Evolutionary conservation across 2,113 vertebrate species (phyloP).

Genomic region (Manacus vitellinus): DNA sequence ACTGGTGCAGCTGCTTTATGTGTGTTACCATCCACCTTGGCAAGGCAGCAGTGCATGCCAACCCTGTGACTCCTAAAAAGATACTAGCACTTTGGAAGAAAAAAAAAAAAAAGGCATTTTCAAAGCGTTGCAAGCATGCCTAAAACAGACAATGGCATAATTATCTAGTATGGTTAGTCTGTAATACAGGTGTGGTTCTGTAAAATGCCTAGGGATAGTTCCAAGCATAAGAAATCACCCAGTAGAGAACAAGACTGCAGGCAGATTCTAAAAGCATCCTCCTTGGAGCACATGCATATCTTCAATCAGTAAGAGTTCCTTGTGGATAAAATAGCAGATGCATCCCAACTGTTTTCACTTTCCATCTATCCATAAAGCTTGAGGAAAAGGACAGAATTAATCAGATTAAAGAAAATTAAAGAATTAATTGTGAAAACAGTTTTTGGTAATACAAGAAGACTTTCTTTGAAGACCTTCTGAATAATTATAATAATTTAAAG

Average conservation of each 20-base stretch:
- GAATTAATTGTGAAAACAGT: neutral
- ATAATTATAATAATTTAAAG: neutral
- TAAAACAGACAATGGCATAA: neutral
- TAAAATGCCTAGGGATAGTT: neutral
- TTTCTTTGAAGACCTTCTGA: neutral
- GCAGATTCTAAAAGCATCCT: neutral
- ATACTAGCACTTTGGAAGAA: neutral
- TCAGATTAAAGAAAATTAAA: neutral
- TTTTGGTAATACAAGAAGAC: neutral
- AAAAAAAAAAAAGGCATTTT: neutral
- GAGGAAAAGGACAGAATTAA: neutral
- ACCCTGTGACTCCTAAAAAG: neutral
- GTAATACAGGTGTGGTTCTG: neutral
- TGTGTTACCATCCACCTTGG: neutral
- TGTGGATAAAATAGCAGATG: neutral
- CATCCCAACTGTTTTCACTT: neutral
- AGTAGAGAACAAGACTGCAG: neutral
- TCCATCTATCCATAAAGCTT: neutral
- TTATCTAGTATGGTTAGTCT: neutral
- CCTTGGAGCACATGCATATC: neutral
- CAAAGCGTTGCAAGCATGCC: neutral
- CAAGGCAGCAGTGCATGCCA: neutral
- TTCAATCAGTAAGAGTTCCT: neutral
- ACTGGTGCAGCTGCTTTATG: conserved; percentile 10
- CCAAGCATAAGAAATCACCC: neutral